These are phyloP conservation scores for Sebastiscus tertius DNA, from an alignment of 2,797 vertebrate genomes.

Conservation along the genomic window DNA sequence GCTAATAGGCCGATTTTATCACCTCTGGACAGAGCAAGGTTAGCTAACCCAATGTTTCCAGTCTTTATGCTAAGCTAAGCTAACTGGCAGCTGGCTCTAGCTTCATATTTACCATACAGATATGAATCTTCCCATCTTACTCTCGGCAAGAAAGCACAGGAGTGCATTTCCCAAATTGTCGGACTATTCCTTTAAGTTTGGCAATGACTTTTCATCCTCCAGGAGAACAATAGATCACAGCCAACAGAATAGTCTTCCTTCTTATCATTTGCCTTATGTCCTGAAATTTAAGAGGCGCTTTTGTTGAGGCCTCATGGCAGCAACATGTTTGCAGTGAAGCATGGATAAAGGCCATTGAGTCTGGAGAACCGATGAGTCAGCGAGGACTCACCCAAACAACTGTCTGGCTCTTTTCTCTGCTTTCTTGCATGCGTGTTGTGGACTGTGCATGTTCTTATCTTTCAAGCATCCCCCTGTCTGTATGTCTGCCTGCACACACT, in stretches of 20 bases:
- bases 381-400: background rate
- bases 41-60: too few species aligned
- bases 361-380: conserved; percentile 35
- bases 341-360: background rate
- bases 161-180: too few species aligned
- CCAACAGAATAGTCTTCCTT: background rate
- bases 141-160: too few species aligned
- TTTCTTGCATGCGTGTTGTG: background rate
- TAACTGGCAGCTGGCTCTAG: too few species aligned
- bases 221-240: background rate
- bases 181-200: background rate
- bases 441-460: conserved; percentile 32
- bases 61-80: too few species aligned
- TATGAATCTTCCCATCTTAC: too few species aligned
- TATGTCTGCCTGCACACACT: background rate
- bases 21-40: too few species aligned
- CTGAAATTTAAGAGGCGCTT: background rate
- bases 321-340: conserved; percentile 6
- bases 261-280: background rate
- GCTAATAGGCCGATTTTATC: too few species aligned
- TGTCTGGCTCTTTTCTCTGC: conserved; percentile 13
- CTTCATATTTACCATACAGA: too few species aligned
- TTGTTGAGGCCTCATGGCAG: background rate
- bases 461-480: background rate
- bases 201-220: background rate